Base-by-base conservation (phyloP, 35 echinoderm and acorn worm species). In the Hemicentrotus pulcherrimus region DNA sequence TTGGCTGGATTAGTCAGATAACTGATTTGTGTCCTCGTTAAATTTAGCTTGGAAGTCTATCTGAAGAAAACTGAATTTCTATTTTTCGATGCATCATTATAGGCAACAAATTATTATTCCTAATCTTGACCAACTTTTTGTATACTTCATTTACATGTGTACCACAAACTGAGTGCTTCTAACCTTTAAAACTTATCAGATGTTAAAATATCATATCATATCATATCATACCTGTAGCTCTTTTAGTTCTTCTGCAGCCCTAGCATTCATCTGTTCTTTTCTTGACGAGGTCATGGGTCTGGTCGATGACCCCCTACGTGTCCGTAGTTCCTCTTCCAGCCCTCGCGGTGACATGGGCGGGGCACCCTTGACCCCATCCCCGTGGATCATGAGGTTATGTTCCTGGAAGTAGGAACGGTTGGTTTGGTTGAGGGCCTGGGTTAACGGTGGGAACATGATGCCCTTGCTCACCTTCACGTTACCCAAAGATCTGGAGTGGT, bases 381-480 rank as follows among this genome's bases (percentile, higher is more conserved):
- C 94, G 12, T 95, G 94, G 24, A 95, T 46, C 31, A 90, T 90
- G n/a, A 95, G 86, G 48, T 61, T 91, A 70, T 95, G 86, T 12
- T 89, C 86, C 58, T 89, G 86, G 46, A 91, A 91, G 46, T 89
- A 95, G 4, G 86, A 70, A 11, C 55, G 52, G 46, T 90, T 90
- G 32, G 94, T 70, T 22, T 95, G 86, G 86, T 95, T 95, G 15
- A 87, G 10, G n/a, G 86, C 48, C 14, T 90, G 94, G 31, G 85
- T 90, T 24, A 95, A 47, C 12, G 94, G 94, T 19, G 94, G 94
- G 32, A 95, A 95, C 47, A 95, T 47, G 31, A 95, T 91, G 10
- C 86, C 94, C 86, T 71, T 87, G 86, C 58, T 95, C 9, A 91
- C 48, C 71, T 95, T 95, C 48, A 95, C 86, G 28, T 48, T 50